A percentile compares a stretch with the other conserved stretches of the same genome.
phyloP scores from a whole-genome alignment of 2,113 vertebrate species.

The Lasiurus borealis region DNA sequence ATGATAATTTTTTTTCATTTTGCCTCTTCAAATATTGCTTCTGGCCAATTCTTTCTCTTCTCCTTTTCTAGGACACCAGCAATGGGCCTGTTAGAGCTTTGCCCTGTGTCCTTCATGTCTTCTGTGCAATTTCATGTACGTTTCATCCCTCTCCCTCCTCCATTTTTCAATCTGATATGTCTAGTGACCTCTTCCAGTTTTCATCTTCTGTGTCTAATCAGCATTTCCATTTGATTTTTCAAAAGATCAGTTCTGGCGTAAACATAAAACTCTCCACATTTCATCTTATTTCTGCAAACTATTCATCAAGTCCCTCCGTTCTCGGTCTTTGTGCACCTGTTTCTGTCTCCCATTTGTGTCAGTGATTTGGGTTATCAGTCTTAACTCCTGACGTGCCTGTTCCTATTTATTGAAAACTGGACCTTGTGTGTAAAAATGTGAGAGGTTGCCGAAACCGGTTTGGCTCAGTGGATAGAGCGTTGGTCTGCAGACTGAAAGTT shows the following conservation, averaged over 20 bases:
- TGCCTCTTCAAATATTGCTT: background rate
- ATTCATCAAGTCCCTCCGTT: background rate
- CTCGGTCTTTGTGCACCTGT: background rate
- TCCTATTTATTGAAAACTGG: background rate
- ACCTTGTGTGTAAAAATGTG: background rate
- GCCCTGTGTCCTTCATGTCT: background rate
- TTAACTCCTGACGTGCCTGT: background rate
- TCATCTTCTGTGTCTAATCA: background rate
- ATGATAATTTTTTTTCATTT: background rate
- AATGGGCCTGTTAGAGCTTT: background rate
- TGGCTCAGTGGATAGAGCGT: too few species aligned
- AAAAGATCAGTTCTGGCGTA: background rate
- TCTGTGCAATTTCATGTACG: background rate
- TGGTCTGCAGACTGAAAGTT: too few species aligned
- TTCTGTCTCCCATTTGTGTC: background rate
- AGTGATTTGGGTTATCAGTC: background rate
- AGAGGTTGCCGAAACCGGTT: too few species aligned
- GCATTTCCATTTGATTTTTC: constrained; percentile 34
- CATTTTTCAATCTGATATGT: background rate
- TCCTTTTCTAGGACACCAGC: background rate
- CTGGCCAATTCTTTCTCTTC: background rate
- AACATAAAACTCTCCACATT: background rate
- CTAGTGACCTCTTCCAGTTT: background rate
- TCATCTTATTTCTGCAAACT: background rate
- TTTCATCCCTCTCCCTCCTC: background rate